phyloP scores from a whole-genome alignment of 1,140 invertebrate species.

The Dysdera silvatica region DNA sequence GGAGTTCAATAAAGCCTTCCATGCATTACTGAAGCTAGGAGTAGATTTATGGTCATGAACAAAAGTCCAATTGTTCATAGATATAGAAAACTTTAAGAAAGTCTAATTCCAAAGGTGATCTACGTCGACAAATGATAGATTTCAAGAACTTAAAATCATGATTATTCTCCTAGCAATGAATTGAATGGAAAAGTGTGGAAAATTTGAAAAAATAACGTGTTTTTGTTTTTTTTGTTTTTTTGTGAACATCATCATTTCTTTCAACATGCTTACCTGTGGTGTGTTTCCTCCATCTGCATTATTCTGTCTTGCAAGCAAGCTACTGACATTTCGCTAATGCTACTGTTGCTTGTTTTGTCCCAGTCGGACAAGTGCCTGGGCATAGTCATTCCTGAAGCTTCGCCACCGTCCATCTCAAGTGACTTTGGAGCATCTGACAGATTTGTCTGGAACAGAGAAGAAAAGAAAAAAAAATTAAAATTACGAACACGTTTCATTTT shows the following conservation, averaged over 20 bases:
- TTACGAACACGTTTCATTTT: not conserved
- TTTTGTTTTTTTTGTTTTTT: not conserved
- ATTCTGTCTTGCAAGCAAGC: constrained; percentile 87
- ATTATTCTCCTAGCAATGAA: too few species aligned
- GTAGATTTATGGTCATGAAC: too few species aligned
- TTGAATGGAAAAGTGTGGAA: too few species aligned
- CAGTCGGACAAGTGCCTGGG: constrained; percentile 69
- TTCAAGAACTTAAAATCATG: too few species aligned
- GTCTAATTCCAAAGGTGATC: too few species aligned
- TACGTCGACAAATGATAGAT: too few species aligned
- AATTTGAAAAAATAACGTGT: not conserved
- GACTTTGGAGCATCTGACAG: constrained; percentile 21
- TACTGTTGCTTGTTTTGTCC: constrained; percentile 76
- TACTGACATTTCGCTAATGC: constrained; percentile 78
- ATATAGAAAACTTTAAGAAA: too few species aligned
- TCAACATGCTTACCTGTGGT: constrained; percentile 54
- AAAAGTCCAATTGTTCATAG: too few species aligned
- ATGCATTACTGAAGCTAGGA: too few species aligned
- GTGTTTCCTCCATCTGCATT: constrained; percentile 79
- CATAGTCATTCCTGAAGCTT: constrained; percentile 14
- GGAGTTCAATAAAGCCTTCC: too few species aligned
- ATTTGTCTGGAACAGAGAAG: not conserved
- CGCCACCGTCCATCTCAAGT: constrained; percentile 17
- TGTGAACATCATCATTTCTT: not conserved
- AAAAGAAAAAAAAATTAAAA: not conserved